These are phyloP conservation scores for Terrapene triunguis DNA, from an alignment of 2,113 vertebrate genomes.

Conservation along the genomic window DNA sequence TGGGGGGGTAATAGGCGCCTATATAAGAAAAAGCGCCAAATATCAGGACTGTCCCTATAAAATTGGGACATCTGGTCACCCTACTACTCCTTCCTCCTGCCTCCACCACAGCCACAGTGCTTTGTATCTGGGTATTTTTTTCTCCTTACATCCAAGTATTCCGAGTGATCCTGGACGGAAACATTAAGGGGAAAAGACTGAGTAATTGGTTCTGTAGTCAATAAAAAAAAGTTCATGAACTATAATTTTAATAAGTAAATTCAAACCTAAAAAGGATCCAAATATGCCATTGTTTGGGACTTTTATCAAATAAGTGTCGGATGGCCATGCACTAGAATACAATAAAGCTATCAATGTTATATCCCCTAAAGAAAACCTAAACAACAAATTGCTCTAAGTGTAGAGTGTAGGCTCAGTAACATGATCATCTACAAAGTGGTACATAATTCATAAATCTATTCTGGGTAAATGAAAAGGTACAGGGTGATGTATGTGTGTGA, in stretches of 20 bases:
- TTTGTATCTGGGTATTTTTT: not conserved
- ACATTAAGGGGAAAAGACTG: not conserved
- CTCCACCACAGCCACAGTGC: not conserved
- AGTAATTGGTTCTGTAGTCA: not conserved
- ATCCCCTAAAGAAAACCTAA: slow-evolving; percentile 26
- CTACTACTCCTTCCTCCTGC: not conserved
- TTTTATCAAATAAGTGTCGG: slow-evolving; percentile 14
- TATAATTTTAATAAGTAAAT: slow-evolving; percentile 17
- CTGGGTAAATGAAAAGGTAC: slow-evolving; percentile 3
- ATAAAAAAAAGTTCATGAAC: slow-evolving; percentile 9
- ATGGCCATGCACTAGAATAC: slow-evolving; percentile 14
- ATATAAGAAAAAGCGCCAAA: too few species aligned
- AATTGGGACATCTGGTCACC: too few species aligned
- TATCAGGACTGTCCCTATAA: too few species aligned
- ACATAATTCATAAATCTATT: slow-evolving; percentile 39
- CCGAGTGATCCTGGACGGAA: not conserved
- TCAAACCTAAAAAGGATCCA: slow-evolving; percentile 16
- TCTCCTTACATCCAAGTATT: not conserved
- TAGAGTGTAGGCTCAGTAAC: slow-evolving; percentile 1
- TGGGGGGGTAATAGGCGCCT: too few species aligned
- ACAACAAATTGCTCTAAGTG: slow-evolving; percentile 3
- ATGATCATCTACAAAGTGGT: slow-evolving; percentile 30
- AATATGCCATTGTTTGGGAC: not conserved
- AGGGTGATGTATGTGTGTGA: not conserved
- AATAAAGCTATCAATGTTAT: slow-evolving; percentile 37